Evolutionary conservation across 2,888 invertebrate genomes (phyloP), one percentile per base, ranked within the genome.

Genomic region (Dicyrtomina minuta): DNA sequence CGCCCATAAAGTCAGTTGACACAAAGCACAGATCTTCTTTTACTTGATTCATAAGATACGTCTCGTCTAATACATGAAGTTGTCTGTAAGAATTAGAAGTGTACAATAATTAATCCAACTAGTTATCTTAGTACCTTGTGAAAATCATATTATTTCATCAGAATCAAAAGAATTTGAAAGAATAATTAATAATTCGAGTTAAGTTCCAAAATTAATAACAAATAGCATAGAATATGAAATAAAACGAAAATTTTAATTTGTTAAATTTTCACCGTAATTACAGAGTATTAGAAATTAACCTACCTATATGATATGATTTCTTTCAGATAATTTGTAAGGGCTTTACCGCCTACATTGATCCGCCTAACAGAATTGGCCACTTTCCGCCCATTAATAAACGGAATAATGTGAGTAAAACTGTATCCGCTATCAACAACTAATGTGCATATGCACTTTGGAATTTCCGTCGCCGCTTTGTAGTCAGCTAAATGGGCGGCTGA

Each of bases 1-100:
- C 96, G 22, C 84, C 83, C 79, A 87, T 87, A 79, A 96, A 94
- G 80, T 97, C 86, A 76, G 87, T 85, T 0, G 96, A 90, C 0
- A 98, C 94, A 84, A 89, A 99, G 81, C 98, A 98, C 0, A 92
- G 88, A 81, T 99, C 98, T 83, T 99, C 99, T 82, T 99, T 99
- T 0, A 91, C 92, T 84, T 99, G 97, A 83, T 99, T 99, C 58
- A 99, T 94, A 0, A 99, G 96, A 83, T 92, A 96, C 0, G 96
- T 96, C 82, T 99, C 99, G 81, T 98, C 97, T 94, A 97, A 95
- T 0, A 99, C 96, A 84, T 99, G 94, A 55, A 98, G 83, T 81
- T 98, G 97, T 51, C 90, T 85, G 78, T n/a, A 79, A 77, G 61
- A 62, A 74, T 72, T 49, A 17, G 22, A 41, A 56, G n/a, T 8